phyloP scores from a whole-genome alignment of 2,888 invertebrate genomes.

The Notodonta ziczac region DNA sequence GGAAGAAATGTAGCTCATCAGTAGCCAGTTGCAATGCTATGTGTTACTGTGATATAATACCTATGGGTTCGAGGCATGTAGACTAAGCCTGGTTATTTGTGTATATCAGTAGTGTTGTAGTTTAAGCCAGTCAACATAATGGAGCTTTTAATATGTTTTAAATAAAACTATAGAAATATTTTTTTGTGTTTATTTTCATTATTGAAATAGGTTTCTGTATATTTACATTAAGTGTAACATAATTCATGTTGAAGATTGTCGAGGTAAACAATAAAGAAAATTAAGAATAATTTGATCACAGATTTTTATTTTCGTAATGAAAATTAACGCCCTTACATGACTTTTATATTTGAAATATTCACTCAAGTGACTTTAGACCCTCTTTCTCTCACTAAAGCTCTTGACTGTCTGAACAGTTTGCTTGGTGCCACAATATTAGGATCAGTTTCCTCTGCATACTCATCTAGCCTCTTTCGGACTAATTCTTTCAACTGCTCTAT shows the following conservation, averaged over 20 bases:
- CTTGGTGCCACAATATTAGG: conserved; percentile 73
- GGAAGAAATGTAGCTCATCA: neutral
- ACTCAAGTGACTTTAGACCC: conserved; percentile 83
- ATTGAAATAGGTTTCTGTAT: no score
- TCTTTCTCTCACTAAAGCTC: conserved; percentile 75
- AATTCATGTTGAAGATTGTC: neutral
- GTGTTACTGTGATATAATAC: conserved; percentile 55
- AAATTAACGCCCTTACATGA: neutral
- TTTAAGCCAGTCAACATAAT: conserved; percentile 43
- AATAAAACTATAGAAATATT: conserved; percentile 39
- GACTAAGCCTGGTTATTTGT: conserved; percentile 16
- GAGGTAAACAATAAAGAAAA: conserved; percentile 5
- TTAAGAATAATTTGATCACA: conserved; percentile 7
- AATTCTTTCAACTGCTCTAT: conserved; percentile 85
- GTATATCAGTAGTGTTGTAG: conserved; percentile 25
- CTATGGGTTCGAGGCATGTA: conserved; percentile 37
- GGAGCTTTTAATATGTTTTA: conserved; percentile 53
- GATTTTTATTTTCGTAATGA: conserved; percentile 2
- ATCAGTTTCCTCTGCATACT: conserved; percentile 83
- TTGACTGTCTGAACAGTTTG: conserved; percentile 75
- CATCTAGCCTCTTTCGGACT: conserved; percentile 87
- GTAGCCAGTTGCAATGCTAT: conserved; percentile 18
- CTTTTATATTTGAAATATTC: neutral
- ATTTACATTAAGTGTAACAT: no score
- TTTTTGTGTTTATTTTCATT: neutral